Evolutionary conservation across 2,888 invertebrate genomes (phyloP), one percentile per base, ranked within the genome.

Genomic region (Pharmacophagus antenor): DNA sequence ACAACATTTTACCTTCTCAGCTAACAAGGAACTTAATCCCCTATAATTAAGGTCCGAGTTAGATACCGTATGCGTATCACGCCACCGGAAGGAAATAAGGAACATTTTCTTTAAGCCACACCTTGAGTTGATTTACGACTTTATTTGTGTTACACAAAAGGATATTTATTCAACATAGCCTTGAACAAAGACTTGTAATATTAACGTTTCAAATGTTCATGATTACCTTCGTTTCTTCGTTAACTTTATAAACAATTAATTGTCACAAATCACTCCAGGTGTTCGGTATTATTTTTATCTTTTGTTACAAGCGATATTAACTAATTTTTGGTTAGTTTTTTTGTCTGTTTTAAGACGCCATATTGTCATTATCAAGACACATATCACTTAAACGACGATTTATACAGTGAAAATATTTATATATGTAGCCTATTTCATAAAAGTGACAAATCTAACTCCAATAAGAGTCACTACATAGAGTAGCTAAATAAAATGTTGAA

Each of bases 1-100:
- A 42, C n/a, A 42, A 42, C 42, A 42, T 5, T 42, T 42, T 42
- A 2, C 22, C 42, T 42, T 5, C 23, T 37, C 12, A 56, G 18
- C 23, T 59, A 59, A 54, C 48, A 54, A 54, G 59, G 15, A 54
- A 54, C 49, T 20, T 54, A 25, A 50, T 31, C 49, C 49, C 41
- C 44, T 44, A 7, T 59, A 54, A 54, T 54, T 59, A 54, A 49
- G 31, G 12, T 17, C n/a, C 31, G 17, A 22, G 21, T 54, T 49
- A 25, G 10, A 25, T 48, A 42, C 42, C 49, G 21, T 49, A 42
- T 15, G 12, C 20, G 18, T 48, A 42, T 23, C 41, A 58, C 48
- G 23, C 21, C 25, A 21, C 17, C 37, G 31, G 21, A 25, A 18
- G 20, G 23, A 50, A 52, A 47, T 46, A 51, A 21, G 44, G 15